Evolutionary conservation across 2,797 vertebrate species (phyloP).

Genomic region (Bradypodion ventrale): DNA sequence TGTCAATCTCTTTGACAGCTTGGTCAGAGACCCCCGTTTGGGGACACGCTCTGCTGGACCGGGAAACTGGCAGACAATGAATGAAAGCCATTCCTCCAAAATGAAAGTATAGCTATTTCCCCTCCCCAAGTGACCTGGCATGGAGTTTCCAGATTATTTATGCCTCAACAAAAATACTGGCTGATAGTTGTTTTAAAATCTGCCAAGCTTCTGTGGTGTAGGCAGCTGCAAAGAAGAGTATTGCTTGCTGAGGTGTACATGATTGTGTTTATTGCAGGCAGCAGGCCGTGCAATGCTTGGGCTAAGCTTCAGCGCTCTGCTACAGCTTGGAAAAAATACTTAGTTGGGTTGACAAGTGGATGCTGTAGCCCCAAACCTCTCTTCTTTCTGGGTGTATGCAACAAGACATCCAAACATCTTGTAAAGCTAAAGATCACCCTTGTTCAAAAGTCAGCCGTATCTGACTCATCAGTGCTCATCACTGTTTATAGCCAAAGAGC

Average conservation of each 20-base stretch:
- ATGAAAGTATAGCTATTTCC: background rate
- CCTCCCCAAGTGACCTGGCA: background rate
- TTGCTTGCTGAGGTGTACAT: background rate
- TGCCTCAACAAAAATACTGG: slow-evolving; percentile 10
- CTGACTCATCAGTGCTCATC: no score
- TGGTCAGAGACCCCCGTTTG: background rate
- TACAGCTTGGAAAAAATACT: no score
- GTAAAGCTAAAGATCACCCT: no score
- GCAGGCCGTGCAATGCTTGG: background rate
- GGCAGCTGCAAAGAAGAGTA: background rate
- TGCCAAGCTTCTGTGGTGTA: background rate
- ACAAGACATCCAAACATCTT: no score
- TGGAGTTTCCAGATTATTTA: slow-evolving; percentile 1
- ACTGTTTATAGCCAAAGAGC: no score
- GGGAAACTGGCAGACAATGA: background rate
- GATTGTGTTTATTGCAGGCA: background rate
- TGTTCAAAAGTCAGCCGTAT: no score
- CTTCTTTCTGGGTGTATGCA: no score
- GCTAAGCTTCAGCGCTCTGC: background rate
- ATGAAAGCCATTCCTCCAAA: background rate
- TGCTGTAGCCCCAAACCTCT: no score
- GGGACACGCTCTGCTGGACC: background rate
- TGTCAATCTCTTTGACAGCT: background rate
- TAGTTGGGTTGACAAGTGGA: no score
- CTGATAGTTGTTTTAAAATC: background rate